A percentile compares a stretch with the other conserved stretches of the same genome.
phyloP scores from a whole-genome alignment of 2,888 invertebrate species.

The Tiliacea aurago region DNA sequence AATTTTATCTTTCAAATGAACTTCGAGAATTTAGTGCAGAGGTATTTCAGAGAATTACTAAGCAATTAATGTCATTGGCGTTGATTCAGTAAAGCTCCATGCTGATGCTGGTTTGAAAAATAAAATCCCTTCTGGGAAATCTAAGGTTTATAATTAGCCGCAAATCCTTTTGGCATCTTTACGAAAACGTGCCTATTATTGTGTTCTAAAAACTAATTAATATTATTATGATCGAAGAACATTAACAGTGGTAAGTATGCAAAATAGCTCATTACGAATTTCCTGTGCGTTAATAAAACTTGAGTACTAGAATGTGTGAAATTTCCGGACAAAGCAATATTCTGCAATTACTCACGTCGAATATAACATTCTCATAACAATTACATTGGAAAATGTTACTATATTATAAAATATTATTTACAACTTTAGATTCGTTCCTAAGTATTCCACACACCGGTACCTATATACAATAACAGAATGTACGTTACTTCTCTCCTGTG shows the following conservation, averaged over 20 bases:
- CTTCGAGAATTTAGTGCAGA: constrained; percentile 12
- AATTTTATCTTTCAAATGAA: constrained; percentile 29
- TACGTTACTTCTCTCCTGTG: not conserved
- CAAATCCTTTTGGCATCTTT: not conserved
- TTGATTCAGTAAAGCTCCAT: not conserved
- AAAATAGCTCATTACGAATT: constrained; percentile 36
- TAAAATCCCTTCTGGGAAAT: not conserved
- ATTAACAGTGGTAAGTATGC: constrained; percentile 6
- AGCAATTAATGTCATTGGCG: not conserved
- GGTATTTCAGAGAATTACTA: not conserved
- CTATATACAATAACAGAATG: not conserved
- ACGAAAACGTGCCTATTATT: not conserved
- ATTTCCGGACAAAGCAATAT: constrained; percentile 9
- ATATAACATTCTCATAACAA: not conserved
- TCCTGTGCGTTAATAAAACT: constrained; percentile 25
- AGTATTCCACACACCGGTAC: not conserved
- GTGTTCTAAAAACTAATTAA: too few species aligned
- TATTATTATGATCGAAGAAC: constrained; percentile 8
- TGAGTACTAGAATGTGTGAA: constrained; percentile 14
- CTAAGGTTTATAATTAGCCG: not conserved
- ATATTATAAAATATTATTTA: not conserved
- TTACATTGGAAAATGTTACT: not conserved
- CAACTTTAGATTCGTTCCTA: not conserved
- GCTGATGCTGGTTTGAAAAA: not conserved
- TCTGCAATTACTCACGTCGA: constrained; percentile 2